Evolutionary conservation across 2,797 vertebrate genomes (phyloP).

Genomic region (Acropternis orthonyx): DNA sequence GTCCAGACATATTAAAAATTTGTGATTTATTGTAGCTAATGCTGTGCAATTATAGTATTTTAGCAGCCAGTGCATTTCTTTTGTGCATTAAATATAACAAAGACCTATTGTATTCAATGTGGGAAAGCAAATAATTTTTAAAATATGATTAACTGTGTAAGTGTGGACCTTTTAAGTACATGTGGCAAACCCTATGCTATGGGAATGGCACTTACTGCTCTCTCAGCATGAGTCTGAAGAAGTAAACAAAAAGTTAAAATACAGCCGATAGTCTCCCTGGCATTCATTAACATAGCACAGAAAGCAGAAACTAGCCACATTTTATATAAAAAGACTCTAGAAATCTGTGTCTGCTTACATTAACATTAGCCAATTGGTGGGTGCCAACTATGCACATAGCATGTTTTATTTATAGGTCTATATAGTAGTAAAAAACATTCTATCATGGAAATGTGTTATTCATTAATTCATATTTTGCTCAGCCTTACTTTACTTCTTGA

Average conservation of each 20-base stretch:
- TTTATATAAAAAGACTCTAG: constrained; percentile 72
- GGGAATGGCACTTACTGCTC: constrained; percentile 64
- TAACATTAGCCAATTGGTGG: constrained; percentile 60
- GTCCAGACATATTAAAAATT: constrained; percentile 67
- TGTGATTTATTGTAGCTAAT: constrained; percentile 37
- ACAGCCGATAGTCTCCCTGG: constrained; percentile 60
- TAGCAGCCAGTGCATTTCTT: constrained; percentile 55
- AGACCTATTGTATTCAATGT: constrained; percentile 69
- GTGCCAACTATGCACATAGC: constrained; percentile 61
- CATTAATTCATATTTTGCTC: constrained; percentile 78
- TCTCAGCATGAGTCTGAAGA: constrained; percentile 55
- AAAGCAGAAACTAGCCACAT: constrained; percentile 71
- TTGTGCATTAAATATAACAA: constrained; percentile 71
- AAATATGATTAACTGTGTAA: constrained; percentile 69
- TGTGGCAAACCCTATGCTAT: constrained; percentile 47
- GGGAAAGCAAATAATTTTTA: constrained; percentile 70
- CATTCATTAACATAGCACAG: constrained; percentile 72
- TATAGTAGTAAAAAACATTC: constrained; percentile 67
- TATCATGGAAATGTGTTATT: constrained; percentile 73
- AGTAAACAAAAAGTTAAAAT: constrained; percentile 76
- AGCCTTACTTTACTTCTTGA: constrained; percentile 66
- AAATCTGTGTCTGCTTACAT: constrained; percentile 74
- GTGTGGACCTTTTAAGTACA: constrained; percentile 57
- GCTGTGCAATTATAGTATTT: constrained; percentile 25
- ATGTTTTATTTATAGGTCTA: constrained; percentile 72